Conservation (phyloP, 2,888 invertebrate species). For the Syrphus vitripennis region DNA sequence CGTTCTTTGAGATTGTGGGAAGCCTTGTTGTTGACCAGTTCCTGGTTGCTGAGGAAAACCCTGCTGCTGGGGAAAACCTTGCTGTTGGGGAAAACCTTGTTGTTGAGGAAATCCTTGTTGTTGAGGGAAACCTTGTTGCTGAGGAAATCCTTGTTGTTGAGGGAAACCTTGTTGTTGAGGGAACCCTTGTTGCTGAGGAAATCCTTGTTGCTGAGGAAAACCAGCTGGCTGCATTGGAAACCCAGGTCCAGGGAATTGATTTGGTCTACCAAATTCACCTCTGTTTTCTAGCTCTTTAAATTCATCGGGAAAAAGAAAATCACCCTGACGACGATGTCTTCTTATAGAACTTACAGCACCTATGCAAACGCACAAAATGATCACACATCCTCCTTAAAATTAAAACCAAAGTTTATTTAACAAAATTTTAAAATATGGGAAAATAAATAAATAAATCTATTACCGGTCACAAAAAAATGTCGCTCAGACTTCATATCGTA, state of each 20-base stretch:
- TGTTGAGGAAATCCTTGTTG: neutral
- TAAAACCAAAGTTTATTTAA: neutral
- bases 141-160: neutral
- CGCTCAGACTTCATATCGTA: neutral
- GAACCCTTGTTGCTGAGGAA: neutral
- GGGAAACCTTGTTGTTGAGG: neutral
- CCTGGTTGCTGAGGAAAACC: neutral
- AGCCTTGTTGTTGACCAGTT: neutral
- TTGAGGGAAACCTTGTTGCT: neutral
- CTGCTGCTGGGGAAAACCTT: neutral
- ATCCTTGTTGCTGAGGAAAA: neutral
- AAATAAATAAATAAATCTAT: neutral
- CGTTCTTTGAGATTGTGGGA: neutral
- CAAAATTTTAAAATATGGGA: neutral
- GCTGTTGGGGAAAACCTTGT: neutral
- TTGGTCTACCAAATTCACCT: neutral
- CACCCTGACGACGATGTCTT: conserved; percentile 24
- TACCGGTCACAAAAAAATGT: neutral
- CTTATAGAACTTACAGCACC: neutral
- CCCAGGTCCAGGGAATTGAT: neutral
- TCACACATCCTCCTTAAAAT: neutral
- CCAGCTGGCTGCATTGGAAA: neutral
- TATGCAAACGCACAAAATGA: neutral
- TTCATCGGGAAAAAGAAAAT: conserved; percentile 47
- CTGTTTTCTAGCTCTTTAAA: neutral